Conservation (phyloP, 2,113 vertebrate genomes). For the Fregata magnificens region DNA sequence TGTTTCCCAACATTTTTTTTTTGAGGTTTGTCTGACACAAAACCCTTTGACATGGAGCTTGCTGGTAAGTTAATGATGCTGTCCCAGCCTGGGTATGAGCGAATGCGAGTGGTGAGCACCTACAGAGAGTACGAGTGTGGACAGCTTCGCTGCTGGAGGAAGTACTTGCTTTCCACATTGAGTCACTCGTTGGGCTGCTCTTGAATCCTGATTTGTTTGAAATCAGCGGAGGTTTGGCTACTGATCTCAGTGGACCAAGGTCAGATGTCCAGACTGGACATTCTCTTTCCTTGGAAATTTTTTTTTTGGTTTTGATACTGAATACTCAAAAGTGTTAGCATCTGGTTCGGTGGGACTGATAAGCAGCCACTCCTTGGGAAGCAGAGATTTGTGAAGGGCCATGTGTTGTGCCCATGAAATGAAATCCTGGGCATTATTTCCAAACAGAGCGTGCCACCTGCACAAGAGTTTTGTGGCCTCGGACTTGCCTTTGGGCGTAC, state of each 20-base stretch:
- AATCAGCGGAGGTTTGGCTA: background rate
- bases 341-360: background rate
- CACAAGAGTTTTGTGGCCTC: background rate
- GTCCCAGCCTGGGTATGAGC: accelerated
- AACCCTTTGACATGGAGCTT: background rate
- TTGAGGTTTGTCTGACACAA: background rate
- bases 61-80: background rate
- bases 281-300: background rate
- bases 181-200: background rate
- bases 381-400: background rate
- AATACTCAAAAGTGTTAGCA: background rate
- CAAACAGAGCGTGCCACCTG: background rate
- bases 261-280: background rate
- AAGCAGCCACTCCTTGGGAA: background rate
- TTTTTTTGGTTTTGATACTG: background rate
- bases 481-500: background rate
- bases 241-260: background rate
- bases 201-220: background rate
- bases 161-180: background rate
- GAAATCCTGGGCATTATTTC: background rate
- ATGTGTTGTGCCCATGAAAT: accelerated
- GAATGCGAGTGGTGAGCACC: background rate
- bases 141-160: background rate
- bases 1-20: background rate
- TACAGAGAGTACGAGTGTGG: background rate